Conservation (phyloP, 2,113 vertebrate genomes). For the Sinocyclocheilus anophthalmus region DNA sequence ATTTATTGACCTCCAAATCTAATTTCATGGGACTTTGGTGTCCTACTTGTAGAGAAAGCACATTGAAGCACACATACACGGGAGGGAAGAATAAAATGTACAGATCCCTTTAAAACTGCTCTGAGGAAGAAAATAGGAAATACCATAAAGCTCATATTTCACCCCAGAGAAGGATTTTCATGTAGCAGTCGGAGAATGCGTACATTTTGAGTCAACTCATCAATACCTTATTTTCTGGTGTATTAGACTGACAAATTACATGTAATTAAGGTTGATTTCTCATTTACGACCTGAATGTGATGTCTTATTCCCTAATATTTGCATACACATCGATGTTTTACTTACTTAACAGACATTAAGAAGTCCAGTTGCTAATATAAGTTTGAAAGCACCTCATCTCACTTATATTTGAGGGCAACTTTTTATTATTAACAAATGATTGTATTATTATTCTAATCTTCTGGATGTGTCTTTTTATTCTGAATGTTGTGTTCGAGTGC, state of each 20-base stretch:
- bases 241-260: neutral
- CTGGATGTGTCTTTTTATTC: neutral
- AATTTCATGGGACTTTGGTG: conserved; percentile 29
- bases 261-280: neutral
- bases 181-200: neutral
- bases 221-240: neutral
- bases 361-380: neutral
- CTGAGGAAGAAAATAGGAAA: conserved; percentile 42
- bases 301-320: neutral
- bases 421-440: neutral
- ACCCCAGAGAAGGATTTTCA: conserved; percentile 39
- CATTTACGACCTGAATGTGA: neutral
- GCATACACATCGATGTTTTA: neutral
- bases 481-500: neutral
- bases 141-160: conserved; percentile 42
- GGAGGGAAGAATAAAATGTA: conserved; percentile 19
- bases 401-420: conserved; percentile 1
- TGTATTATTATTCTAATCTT: neutral
- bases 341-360: neutral
- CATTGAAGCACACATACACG: neutral
- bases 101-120: conserved; percentile 41
- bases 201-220: conserved; percentile 7
- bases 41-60: conserved; percentile 1
- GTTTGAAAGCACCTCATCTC: neutral
- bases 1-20: conserved; percentile 38